Evolutionary conservation across 2,113 vertebrate species (phyloP).

Genomic region (Grus americana): DNA sequence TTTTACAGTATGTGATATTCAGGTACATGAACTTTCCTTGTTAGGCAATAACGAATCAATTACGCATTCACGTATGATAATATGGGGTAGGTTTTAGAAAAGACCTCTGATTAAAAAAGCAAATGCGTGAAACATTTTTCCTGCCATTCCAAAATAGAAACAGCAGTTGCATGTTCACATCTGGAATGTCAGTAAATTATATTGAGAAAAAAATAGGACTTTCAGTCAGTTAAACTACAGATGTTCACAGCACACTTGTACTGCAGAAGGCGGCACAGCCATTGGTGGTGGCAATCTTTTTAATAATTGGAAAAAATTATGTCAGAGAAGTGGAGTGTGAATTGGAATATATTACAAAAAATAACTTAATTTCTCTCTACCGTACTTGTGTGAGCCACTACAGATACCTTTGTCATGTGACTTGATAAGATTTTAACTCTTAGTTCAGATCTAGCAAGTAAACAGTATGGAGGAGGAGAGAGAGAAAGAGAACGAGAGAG

Average conservation of each 20-base stretch:
- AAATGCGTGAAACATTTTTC: not conserved
- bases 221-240: not conserved
- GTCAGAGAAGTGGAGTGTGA: not conserved
- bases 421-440: not conserved
- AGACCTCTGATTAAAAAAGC: not conserved
- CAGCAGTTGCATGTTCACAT: not conserved
- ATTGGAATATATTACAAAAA: not conserved
- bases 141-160: not conserved
- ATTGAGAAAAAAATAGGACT: not conserved
- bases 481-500: not conserved
- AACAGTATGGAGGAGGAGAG: not conserved
- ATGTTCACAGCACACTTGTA: not conserved
- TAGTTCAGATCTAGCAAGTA: not conserved
- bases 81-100: not conserved
- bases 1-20: not conserved
- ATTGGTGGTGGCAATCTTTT: not conserved
- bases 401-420: rapidly evolving
- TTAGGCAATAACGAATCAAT: not conserved
- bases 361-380: not conserved
- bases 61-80: not conserved
- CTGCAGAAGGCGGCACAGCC: not conserved
- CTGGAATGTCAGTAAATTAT: not conserved
- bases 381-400: not conserved
- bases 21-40: not conserved
- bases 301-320: not conserved